These are phyloP conservation scores for Hoplostethus mediterraneus DNA, from an alignment of 2,797 vertebrate genomes.

Conservation along the genomic window DNA sequence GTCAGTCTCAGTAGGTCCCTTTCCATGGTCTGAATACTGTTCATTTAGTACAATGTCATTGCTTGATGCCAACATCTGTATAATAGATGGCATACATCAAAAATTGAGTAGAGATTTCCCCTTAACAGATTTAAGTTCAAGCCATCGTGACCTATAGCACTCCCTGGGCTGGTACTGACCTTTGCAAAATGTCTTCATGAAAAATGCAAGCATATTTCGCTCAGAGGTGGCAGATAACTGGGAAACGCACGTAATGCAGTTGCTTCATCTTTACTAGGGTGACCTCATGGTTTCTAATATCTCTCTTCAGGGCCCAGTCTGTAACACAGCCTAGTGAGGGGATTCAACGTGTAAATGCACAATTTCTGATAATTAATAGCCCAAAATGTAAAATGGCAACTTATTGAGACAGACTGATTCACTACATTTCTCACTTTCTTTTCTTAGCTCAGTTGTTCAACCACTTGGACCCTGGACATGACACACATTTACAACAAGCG, in stretches of 20 bases:
- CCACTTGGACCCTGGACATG: slow-evolving; percentile 54
- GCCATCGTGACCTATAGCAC: slow-evolving; percentile 2
- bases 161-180: slow-evolving; percentile 38
- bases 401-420: background rate
- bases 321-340: background rate
- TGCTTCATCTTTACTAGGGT: slow-evolving; percentile 49
- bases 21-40: too few relatives aligned
- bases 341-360: background rate
- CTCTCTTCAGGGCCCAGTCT: background rate
- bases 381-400: background rate
- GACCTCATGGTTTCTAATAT: slow-evolving; percentile 60
- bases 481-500: slow-evolving; percentile 76
- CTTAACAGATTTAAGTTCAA: background rate
- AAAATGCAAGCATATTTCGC: slow-evolving; percentile 60
- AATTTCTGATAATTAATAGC: background rate
- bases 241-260: slow-evolving; percentile 53
- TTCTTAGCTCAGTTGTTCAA: slow-evolving; percentile 75
- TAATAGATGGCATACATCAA: background rate
- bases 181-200: slow-evolving; percentile 43
- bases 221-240: slow-evolving; percentile 66
- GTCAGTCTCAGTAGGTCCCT: too few relatives aligned
- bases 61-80: background rate
- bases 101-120: background rate
- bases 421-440: slow-evolving; percentile 65
- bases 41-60: background rate